phyloP scores from a whole-genome alignment of 2,113 vertebrate species.

The Cichladusa arquata region DNA sequence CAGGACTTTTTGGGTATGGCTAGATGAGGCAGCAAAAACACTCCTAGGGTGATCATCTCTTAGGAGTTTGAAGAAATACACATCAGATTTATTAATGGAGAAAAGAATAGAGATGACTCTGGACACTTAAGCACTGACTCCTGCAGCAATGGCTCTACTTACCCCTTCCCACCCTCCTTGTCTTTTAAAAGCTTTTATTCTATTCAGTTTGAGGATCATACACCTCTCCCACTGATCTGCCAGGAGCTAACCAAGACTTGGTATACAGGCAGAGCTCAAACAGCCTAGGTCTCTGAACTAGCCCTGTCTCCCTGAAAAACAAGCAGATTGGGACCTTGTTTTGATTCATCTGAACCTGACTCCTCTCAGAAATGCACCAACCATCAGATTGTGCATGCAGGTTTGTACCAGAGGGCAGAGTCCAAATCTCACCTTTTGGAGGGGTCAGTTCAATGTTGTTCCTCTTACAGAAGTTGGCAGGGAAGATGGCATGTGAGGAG shows the following conservation, averaged over 20 bases:
- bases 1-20: neutral
- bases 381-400: neutral
- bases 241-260: neutral
- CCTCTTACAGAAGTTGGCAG: constrained; percentile 85
- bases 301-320: neutral
- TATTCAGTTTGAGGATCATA: neutral
- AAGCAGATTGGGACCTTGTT: neutral
- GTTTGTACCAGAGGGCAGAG: neutral
- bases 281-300: neutral
- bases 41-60: neutral
- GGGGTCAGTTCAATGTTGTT: constrained; percentile 84
- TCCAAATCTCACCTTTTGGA: constrained; percentile 79
- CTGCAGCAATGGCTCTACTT: neutral
- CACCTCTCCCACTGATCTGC: neutral
- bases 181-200: neutral
- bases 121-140: neutral
- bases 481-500: constrained; percentile 90
- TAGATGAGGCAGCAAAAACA: neutral
- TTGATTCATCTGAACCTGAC: neutral
- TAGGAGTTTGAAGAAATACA: neutral
- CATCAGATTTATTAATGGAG: neutral
- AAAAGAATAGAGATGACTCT: neutral
- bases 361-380: neutral
- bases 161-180: neutral
- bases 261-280: neutral